phyloP scores from a whole-genome alignment of 2,797 vertebrate species.

The Distichodus sexfasciatus region DNA sequence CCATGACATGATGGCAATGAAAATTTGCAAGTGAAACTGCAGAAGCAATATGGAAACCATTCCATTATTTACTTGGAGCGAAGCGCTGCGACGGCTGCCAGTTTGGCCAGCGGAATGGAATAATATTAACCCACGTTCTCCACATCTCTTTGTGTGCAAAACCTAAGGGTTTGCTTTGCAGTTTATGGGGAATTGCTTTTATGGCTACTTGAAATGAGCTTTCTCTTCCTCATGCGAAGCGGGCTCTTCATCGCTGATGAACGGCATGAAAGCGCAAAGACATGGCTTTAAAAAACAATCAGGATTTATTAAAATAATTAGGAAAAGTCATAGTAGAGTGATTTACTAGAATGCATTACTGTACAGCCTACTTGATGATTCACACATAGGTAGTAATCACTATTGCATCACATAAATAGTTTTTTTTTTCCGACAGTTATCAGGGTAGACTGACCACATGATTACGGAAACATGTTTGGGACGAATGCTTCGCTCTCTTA shows the following conservation, averaged over 20 bases:
- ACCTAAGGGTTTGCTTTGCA: slow-evolving; percentile 61
- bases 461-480: neutral
- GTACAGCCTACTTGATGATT: slow-evolving; percentile 68
- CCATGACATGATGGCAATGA: slow-evolving; percentile 44
- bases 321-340: slow-evolving; percentile 58
- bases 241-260: slow-evolving; percentile 20
- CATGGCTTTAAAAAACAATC: slow-evolving; percentile 56
- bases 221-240: slow-evolving; percentile 16
- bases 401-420: slow-evolving; percentile 52
- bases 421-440: slow-evolving; percentile 26
- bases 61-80: slow-evolving; percentile 67
- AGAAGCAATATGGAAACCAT: slow-evolving; percentile 65
- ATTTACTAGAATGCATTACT: slow-evolving; percentile 64
- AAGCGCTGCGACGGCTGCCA: slow-evolving; percentile 59
- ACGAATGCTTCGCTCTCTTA: slow-evolving; percentile 11
- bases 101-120: slow-evolving; percentile 63
- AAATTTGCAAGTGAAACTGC: slow-evolving; percentile 56
- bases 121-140: slow-evolving; percentile 73
- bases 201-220: slow-evolving; percentile 27
- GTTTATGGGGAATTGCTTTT: slow-evolving; percentile 54
- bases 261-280: neutral
- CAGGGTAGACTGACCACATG: slow-evolving; percentile 24
- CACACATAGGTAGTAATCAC: slow-evolving; percentile 67
- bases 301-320: slow-evolving; percentile 73
- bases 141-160: slow-evolving; percentile 59